Percentiles rank a stretch among this genome's conserved stretches.
Conservation (phyloP, 2,797 vertebrate genomes). For the Valencia hispanica region DNA sequence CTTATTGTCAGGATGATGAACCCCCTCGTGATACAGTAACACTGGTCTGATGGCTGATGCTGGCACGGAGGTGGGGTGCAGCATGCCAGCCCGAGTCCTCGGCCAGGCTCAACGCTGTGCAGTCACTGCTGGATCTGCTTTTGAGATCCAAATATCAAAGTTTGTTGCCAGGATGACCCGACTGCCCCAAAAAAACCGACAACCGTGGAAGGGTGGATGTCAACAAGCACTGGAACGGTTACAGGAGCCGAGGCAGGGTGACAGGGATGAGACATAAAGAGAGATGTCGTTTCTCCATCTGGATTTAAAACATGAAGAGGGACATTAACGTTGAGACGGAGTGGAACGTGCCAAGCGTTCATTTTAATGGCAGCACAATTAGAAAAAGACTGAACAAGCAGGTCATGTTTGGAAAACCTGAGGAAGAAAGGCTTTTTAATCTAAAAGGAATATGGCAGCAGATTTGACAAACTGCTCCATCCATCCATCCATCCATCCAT, state of each 20-base stretch:
- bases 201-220: constrained; percentile 32
- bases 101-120: constrained; percentile 53
- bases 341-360: not conserved
- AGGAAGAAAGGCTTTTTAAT: not conserved
- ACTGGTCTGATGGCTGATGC: constrained; percentile 26
- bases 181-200: constrained; percentile 41
- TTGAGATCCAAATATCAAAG: constrained; percentile 31
- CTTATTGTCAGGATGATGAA: constrained; percentile 25
- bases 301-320: no score
- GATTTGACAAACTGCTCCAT: no score
- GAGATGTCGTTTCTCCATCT: not conserved
- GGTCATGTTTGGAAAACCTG: not conserved
- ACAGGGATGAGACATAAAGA: not conserved
- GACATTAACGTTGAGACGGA: no score
- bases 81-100: constrained; percentile 49
- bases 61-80: constrained; percentile 39
- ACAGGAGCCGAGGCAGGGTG: constrained; percentile 28
- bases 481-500: not conserved
- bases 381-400: not conserved
- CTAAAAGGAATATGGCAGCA: not conserved
- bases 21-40: constrained; percentile 32
- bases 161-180: constrained; percentile 48
- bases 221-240: constrained; percentile 46
- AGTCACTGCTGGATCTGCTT: constrained; percentile 36
- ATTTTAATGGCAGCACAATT: not conserved